phyloP scores from a whole-genome alignment of 2,797 vertebrate species.

The Eulemur coronatus region DNA sequence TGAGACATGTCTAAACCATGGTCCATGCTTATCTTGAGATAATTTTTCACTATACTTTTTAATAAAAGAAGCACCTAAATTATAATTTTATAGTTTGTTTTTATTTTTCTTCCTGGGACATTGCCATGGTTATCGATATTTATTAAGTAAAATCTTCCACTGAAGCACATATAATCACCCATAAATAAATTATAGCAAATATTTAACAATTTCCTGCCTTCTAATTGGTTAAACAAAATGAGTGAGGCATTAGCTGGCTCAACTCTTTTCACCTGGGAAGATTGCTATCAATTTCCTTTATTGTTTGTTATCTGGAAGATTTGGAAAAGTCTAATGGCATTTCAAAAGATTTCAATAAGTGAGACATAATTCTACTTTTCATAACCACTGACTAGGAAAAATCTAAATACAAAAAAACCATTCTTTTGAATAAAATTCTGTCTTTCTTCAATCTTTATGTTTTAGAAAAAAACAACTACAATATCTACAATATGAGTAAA shows the following conservation, averaged over 20 bases:
- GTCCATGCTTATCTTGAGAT: neutral
- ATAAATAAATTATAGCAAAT: constrained; percentile 31
- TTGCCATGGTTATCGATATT: neutral
- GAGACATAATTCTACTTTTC: neutral
- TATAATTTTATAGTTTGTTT: neutral
- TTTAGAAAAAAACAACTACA: neutral
- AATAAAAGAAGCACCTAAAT: neutral
- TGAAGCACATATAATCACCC: neutral
- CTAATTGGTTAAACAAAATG: constrained; percentile 35
- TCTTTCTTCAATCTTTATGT: neutral
- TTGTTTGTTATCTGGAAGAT: neutral
- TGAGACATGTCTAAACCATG: neutral
- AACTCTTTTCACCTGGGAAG: neutral
- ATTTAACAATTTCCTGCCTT: constrained; percentile 38
- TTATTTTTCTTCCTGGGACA: neutral
- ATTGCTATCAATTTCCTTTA: constrained; percentile 11
- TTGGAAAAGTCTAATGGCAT: neutral
- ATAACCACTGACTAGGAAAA: neutral
- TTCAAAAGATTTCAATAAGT: constrained; percentile 28
- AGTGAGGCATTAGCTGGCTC: neutral
- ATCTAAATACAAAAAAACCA: neutral
- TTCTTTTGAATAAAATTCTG: neutral
- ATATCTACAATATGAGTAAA: neutral
- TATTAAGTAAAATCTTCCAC: constrained; percentile 26
- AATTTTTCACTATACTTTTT: constrained; percentile 20